A percentile compares a stretch with the other conserved stretches of the same genome.
phyloP scores from a whole-genome alignment of 2,888 invertebrate genomes.

The Parnassius apollo region DNA sequence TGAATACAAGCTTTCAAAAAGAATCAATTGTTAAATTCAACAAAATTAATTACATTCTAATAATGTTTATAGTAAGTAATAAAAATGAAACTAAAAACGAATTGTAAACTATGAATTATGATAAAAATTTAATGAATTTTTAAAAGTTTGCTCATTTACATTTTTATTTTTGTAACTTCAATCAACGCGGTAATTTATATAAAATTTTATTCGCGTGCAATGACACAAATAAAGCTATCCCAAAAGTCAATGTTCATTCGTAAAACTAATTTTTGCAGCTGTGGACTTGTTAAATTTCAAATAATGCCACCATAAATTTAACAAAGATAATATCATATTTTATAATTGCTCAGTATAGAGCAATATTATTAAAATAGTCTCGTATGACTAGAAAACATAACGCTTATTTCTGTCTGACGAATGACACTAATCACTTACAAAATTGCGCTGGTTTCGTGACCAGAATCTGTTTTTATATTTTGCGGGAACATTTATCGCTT shows the following conservation, averaged over 20 bases:
- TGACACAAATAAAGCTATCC: slow-evolving; percentile 23
- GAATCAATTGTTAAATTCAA: no score
- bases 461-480: slow-evolving; percentile 41
- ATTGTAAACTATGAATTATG: no score
- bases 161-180: slow-evolving; percentile 15
- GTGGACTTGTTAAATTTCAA: slow-evolving; percentile 13
- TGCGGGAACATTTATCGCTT: slow-evolving; percentile 59
- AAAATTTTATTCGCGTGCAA: slow-evolving; percentile 11
- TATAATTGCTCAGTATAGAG: slow-evolving; percentile 17
- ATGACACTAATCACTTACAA: slow-evolving; percentile 50
- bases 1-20: no score
- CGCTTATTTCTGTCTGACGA: slow-evolving; percentile 42
- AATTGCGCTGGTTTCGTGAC: slow-evolving; percentile 36
- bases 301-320: slow-evolving; percentile 19
- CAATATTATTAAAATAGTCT: slow-evolving; percentile 30
- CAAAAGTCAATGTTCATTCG: slow-evolving; percentile 2
- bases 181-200: slow-evolving; percentile 17
- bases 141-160: not conserved
- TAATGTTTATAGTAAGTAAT: no score
- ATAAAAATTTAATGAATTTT: no score
- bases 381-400: slow-evolving; percentile 28
- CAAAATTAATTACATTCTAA: no score
- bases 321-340: slow-evolving; percentile 22
- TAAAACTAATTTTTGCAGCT: slow-evolving; percentile 5
- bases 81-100: no score